Evolutionary conservation across 2,113 vertebrate species (phyloP), one percentile per base, ranked within the genome.

Genomic region (Nicator chloris): DNA sequence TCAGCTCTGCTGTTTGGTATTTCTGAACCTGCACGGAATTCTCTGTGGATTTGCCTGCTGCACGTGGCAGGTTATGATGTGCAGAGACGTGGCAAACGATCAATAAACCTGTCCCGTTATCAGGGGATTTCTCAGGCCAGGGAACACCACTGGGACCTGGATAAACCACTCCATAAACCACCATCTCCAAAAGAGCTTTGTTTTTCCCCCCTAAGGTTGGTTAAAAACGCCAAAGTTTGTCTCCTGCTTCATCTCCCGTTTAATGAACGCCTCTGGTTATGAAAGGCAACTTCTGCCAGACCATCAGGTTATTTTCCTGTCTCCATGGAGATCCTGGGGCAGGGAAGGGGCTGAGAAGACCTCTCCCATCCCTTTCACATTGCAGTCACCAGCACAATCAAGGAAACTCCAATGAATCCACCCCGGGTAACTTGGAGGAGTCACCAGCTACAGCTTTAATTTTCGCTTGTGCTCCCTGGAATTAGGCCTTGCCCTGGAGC

Each of bases 391-490:
- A 97, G 91, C 97, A 98, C 96, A 97, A 97, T 98, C 98, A 98
- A 92, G 86, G 94, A 28, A 98, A 98, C 97, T 97, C 95, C 96
- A 98, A 98, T 97, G 97, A 98, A 98, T 98, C 96, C 94, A 97
- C 96, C 93, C 92, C 80, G 33, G 76, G 90, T 94, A 97, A 94
- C 95, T 96, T 88, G 60, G 73, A 90, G 97, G 96, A 96, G 97
- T 91, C 93, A 80, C 86, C 47, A 56, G 95, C 93, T 50, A 17
- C 4, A 84, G 96, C 97, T 98, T 98, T 98, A 98, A 98, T 98
- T 98, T 98, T 97, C 97, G 88, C 97, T 85, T 98, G 98, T 98
- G 97, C 97, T 98, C 98, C 93, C 97, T 97, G 98, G 98, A 99
- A 99, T 99, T 98, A 98, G 98, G 96, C 97, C 97, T 98, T 97